These are phyloP conservation scores for Yasuhikotakia modesta DNA, from an alignment of 2,797 vertebrate species.

Conservation along the genomic window DNA sequence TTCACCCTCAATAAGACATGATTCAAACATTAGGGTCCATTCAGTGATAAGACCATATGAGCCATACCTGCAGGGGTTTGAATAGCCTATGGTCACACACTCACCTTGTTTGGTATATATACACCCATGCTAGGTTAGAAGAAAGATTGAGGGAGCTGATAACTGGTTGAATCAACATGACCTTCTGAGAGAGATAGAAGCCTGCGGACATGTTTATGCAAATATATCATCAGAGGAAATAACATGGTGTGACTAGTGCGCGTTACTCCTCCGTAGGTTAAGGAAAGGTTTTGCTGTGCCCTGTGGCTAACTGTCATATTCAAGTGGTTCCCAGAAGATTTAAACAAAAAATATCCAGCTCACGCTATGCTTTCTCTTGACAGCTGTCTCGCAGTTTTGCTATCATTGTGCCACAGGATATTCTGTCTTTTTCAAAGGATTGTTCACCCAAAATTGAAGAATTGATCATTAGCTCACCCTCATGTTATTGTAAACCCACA, in stretches of 20 bases:
- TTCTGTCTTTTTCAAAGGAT: not conserved
- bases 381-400: slow-evolving; percentile 52
- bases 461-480: not conserved
- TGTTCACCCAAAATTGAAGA: not conserved
- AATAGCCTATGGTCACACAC: slow-evolving; percentile 38
- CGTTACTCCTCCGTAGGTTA: slow-evolving; percentile 65
- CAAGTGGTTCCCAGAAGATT: slow-evolving; percentile 30
- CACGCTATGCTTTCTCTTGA: slow-evolving; percentile 58
- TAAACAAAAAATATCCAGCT: slow-evolving; percentile 54
- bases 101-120: slow-evolving; percentile 50
- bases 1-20: slow-evolving; percentile 52
- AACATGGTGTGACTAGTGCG: slow-evolving; percentile 60
- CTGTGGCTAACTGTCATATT: slow-evolving; percentile 51
- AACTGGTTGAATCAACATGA: slow-evolving; percentile 52
- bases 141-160: slow-evolving; percentile 53
- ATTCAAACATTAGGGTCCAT: slow-evolving; percentile 60
- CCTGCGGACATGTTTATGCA: slow-evolving; percentile 65
- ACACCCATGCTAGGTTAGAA: slow-evolving; percentile 46
- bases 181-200: slow-evolving; percentile 53
- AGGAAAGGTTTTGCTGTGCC: slow-evolving; percentile 63
- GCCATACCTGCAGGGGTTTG: slow-evolving; percentile 38
- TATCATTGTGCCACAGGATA: slow-evolving; percentile 24
- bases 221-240: slow-evolving; percentile 56
- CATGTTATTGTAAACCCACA: too few relatives aligned
- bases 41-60: slow-evolving; percentile 64